A percentile compares a stretch with the other conserved stretches of the same genome.
These are phyloP conservation scores for Trematomus loennbergii DNA, from an alignment of 2,113 vertebrate species.

Conservation along the genomic window DNA sequence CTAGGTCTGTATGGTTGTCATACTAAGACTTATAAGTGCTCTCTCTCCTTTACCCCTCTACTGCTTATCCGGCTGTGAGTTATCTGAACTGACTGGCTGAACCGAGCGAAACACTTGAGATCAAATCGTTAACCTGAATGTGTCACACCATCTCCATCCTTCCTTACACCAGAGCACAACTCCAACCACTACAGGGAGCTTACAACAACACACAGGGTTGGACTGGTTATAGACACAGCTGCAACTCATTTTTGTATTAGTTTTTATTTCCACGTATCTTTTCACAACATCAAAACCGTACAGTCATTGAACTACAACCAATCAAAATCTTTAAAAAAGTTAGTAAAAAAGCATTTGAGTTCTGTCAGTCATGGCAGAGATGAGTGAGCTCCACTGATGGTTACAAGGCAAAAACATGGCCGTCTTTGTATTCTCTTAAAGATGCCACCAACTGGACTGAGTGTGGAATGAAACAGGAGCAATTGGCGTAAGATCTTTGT, in stretches of 20 bases:
- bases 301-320: neutral
- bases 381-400: neutral
- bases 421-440: too few relatives aligned
- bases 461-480: too few relatives aligned
- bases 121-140: conserved; percentile 56
- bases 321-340: neutral
- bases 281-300: neutral
- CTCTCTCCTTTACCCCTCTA: neutral
- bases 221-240: neutral
- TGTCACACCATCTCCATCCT: conserved; percentile 47
- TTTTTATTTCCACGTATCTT: neutral
- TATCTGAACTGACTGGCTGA: conserved; percentile 45
- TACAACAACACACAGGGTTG: neutral
- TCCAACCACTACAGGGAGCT: neutral
- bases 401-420: neutral
- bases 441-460: too few relatives aligned
- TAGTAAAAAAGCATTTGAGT: neutral
- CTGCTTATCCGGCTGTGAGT: conserved; percentile 41
- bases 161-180: neutral
- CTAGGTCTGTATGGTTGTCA: neutral
- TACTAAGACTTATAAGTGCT: neutral
- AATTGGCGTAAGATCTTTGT: too few relatives aligned
- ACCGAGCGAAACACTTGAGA: conserved; percentile 26
- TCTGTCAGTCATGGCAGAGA: too few relatives aligned
- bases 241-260: neutral